Percentiles rank a stretch among this genome's conserved stretches.
Conservation (phyloP, 2,797 vertebrate genomes). For the Pangasius mekongensis region DNA sequence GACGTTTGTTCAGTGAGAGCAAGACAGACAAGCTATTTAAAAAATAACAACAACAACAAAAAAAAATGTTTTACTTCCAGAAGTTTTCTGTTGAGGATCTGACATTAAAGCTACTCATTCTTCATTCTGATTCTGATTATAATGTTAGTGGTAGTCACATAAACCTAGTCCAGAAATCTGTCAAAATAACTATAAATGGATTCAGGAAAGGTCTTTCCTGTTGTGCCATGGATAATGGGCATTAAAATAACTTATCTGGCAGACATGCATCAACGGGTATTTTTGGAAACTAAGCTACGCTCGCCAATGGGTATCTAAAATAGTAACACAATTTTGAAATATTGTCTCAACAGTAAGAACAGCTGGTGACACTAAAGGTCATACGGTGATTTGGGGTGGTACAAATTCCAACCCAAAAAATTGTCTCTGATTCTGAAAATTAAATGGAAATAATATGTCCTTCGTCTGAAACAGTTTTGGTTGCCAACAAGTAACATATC, state of each 20-base stretch:
- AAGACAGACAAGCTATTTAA: neutral
- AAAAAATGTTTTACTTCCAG: neutral
- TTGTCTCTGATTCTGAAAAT: neutral
- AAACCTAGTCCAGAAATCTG: neutral
- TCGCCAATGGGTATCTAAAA: slow-evolving; percentile 34
- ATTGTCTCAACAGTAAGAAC: slow-evolving; percentile 5
- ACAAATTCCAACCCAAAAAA: neutral
- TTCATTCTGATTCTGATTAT: neutral
- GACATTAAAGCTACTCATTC: neutral
- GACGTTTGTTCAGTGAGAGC: neutral
- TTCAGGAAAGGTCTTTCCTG: slow-evolving; percentile 67
- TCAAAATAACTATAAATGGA: slow-evolving; percentile 29
- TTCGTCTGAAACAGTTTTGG: neutral
- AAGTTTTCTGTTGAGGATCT: neutral
- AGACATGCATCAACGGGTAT: slow-evolving; percentile 36
- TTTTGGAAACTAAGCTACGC: slow-evolving; percentile 38
- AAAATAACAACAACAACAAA: neutral
- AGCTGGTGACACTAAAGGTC: slow-evolving; percentile 28
- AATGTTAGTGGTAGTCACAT: neutral
- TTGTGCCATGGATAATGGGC: slow-evolving; percentile 53
- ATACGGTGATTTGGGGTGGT: neutral
- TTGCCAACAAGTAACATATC: neutral
- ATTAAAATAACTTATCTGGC: slow-evolving; percentile 39
- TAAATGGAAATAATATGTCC: neutral
- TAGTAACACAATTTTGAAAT: slow-evolving; percentile 40